Evolutionary conservation across 2,113 vertebrate genomes (phyloP), one percentile per base, ranked within the genome.

Genomic region (Danionella cerebrum): DNA sequence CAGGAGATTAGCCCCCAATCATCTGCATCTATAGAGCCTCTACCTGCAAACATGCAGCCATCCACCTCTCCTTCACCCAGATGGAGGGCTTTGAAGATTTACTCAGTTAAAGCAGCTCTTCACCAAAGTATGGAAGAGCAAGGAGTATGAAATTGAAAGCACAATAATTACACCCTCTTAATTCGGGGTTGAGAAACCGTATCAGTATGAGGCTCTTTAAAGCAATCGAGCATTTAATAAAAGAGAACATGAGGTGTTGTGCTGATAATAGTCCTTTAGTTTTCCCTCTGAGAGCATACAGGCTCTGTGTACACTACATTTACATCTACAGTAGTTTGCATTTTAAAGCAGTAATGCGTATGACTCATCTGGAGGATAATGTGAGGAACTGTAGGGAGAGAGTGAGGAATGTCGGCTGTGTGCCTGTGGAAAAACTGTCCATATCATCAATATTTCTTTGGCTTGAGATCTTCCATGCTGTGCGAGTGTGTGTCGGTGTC

Each of bases 1-100:
- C 82, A 87, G 83, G 84, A 83, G 80, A 86, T 85, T 33, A 82
- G 83, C 81, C 84, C 80, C 71, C 78, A 84, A 83, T 87, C 83
- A 81, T 85, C 82, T 83, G 76, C 72, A 83, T 83, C 84, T 72
- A 67, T 83, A 81, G 73, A 85, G 71, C 72, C 67, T 84, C 87
- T 85, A 88, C 86, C 85, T 86, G 85, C 78, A 86, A 86, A 83
- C 74, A 76, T 70, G 76, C 50, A 81, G 70, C 69, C 68, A 63
- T 60, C 65, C 72, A 69, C 69, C 75, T 57, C 59, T 71, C 48
- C 69, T 75, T 72, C 35, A 53, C 22, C 74, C 57, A 67, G 62
- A 53, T 42, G 22, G 45, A 47, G 35, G 33, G 35, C 27, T 21
- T 33, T 16, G 19, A 39, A 44, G 54, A 44, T 42, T 60, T 21